Conservation (phyloP, 2,113 vertebrate genomes). For the Silurus asotus region DNA sequence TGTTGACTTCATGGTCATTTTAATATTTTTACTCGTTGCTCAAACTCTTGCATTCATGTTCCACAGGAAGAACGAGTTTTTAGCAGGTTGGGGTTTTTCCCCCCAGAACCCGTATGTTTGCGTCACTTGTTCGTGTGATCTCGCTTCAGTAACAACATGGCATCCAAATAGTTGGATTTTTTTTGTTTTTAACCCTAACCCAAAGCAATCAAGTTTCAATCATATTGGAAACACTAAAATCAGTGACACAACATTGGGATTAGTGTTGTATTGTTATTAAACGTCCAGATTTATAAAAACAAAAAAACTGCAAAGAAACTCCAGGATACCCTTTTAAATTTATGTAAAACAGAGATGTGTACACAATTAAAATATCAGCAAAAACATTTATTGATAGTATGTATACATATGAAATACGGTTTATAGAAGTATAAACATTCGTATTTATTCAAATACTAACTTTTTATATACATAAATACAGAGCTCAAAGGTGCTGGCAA, state of each 20-base stretch:
- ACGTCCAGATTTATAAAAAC: not conserved
- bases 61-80: not conserved
- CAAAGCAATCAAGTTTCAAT: not conserved
- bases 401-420: not conserved
- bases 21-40: not conserved
- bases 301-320: too few species aligned
- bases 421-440: not conserved
- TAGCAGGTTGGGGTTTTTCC: not conserved
- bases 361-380: not conserved
- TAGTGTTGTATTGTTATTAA: not conserved
- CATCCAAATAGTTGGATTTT: not conserved
- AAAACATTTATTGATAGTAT: not conserved
- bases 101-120: not conserved
- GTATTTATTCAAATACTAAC: not conserved
- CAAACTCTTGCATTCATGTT: not conserved
- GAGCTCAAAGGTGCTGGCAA: slow-evolving; percentile 94
- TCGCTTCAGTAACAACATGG: not conserved
- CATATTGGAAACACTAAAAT: not conserved
- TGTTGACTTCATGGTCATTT: not conserved
- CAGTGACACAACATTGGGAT: too few species aligned
- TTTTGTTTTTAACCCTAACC: too few species aligned
- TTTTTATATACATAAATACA: slow-evolving; percentile 60
- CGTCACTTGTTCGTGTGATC: not conserved
- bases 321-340: too few species aligned
- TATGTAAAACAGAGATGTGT: not conserved